phyloP scores from a whole-genome alignment of 1,140 invertebrate genomes.

The Philopotamus ludificatus region DNA sequence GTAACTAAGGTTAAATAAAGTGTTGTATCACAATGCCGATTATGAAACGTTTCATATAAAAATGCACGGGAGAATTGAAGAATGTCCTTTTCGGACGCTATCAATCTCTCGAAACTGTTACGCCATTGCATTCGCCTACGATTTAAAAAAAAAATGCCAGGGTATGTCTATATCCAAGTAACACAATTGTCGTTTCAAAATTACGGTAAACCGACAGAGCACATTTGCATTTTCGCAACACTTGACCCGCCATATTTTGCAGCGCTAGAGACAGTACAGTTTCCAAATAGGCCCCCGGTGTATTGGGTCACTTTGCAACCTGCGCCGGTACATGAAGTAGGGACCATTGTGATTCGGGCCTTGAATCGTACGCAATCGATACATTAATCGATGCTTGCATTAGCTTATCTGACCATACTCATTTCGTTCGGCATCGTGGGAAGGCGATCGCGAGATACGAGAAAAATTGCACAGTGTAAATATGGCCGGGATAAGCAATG shows the following conservation, averaged over 20 bases:
- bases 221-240: conserved; percentile 43
- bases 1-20: too few species aligned
- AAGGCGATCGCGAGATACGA: not conserved
- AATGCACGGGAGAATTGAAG: too few species aligned
- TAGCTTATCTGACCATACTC: too few species aligned
- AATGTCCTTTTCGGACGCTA: too few species aligned
- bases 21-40: too few species aligned
- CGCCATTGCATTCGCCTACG: not conserved
- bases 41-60: too few species aligned
- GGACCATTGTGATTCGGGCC: conserved; percentile 17
- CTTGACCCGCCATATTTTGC: conserved; percentile 42
- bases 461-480: too few species aligned
- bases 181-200: conserved; percentile 42
- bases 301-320: conserved; percentile 15
- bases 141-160: conserved; percentile 22
- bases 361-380: too few species aligned
- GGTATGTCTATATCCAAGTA: conserved; percentile 28
- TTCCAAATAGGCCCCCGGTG: conserved; percentile 37
- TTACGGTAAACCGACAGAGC: conserved; percentile 36
- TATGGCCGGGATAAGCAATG: not conserved
- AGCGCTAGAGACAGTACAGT: conserved; percentile 23
- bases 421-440: not conserved
- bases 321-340: conserved; percentile 1
- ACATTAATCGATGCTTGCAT: too few species aligned
- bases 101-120: too few species aligned